These are phyloP conservation scores for Silurus aristotelis DNA, from an alignment of 2,797 vertebrate genomes.

Conservation along the genomic window DNA sequence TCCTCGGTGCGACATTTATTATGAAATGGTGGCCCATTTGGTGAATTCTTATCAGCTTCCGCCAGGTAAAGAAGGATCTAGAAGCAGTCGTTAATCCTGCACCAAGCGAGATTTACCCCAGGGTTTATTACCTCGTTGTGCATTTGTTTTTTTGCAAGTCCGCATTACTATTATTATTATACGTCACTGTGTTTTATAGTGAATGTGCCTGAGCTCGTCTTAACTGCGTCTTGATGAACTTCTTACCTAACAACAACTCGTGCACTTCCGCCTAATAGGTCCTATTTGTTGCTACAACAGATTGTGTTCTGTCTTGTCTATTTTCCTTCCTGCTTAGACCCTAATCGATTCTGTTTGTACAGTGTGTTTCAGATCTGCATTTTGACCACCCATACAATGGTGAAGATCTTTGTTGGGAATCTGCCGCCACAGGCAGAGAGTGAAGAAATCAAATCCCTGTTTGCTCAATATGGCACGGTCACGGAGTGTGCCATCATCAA, in stretches of 20 bases:
- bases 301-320: no score
- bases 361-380: constrained; percentile 47
- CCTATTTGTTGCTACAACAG: not conserved
- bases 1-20: not conserved
- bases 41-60: not conserved
- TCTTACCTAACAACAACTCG: not conserved
- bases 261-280: no score
- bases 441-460: constrained; percentile 77
- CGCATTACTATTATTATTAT: no score
- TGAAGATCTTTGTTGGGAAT: constrained; percentile 84
- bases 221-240: not conserved
- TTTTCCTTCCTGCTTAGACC: not conserved
- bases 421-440: constrained; percentile 73
- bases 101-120: not conserved
- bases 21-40: not conserved
- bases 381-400: constrained; percentile 66
- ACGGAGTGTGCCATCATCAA: constrained; percentile 82
- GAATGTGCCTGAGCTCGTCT: not conserved
- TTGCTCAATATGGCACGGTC: constrained; percentile 74
- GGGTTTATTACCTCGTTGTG: not conserved
- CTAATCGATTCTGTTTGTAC: not conserved
- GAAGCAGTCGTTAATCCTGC: not conserved
- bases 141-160: no score
- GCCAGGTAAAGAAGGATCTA: not conserved
- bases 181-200: not conserved